Base-by-base conservation (phyloP, 1,140 invertebrate species). In the Drosophila gunungcola region DNA sequence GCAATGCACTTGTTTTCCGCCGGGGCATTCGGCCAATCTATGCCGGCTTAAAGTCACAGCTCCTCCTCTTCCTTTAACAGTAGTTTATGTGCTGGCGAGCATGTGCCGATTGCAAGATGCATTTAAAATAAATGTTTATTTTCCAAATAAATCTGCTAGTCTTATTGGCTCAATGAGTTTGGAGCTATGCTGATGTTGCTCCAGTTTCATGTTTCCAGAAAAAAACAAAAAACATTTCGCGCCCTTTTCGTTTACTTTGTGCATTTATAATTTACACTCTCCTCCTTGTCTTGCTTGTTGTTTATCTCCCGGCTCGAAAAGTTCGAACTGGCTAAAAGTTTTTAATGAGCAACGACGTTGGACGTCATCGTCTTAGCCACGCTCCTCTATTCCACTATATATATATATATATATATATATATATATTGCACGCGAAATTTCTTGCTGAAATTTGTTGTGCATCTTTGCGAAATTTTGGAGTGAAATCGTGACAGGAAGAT, bases 1-100 rank as follows among this genome's bases (percentile, higher is more conserved):
- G 83, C 82, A 88, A 88, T 88, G 69, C 62, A 88, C 74, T 82
- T 86, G 83, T 88, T 88, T 86, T 78, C 83, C 82, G 67, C 54
- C 54, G 42, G 42, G 49, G 45, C 68, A 36, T 57, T 27, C 65
- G 16, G 11, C 62, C 48, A 67, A 32, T 70, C 68, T 57, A 57
- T 10, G 41, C 9, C 12, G 52, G 29, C 43, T 67, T 67, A 67
- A 65, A 67, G 63, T 51, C 43, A 34, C 51, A 57, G 2, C 13
- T 10, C 4, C 6, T 34, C 4, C 6, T 34, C 3, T 2, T 32
- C 45, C 16, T 16, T 51, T 69, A 49, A 69, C 57, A n/a, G 34
- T 54, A 41, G 49, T 48, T 46, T 70, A 41, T 48, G 41, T 70
- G 39, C 34, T 68, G 27, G 2, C n/a, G 11, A 29, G 11, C 27